Conservation (phyloP, 2,888 invertebrate genomes). For the Protodeltote pygarga region DNA sequence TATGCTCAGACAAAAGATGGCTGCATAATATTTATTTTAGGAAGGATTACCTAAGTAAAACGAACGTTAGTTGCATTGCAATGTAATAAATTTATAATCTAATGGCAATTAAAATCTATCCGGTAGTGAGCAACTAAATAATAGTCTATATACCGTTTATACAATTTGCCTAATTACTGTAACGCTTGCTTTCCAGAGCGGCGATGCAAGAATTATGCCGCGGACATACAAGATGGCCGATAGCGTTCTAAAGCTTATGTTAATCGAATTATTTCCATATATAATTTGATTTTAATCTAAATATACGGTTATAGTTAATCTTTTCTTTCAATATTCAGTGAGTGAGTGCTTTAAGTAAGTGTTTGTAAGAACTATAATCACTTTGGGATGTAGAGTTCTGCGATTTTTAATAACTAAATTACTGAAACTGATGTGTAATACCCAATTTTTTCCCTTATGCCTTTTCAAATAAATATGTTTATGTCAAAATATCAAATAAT, state of each 20-base stretch:
- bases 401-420: too few species aligned
- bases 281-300: too few species aligned
- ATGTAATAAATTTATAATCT: constrained; percentile 61
- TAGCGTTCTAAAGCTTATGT: constrained; percentile 21
- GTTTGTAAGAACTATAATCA: too few species aligned
- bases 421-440: too few species aligned
- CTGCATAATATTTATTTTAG: constrained; percentile 56
- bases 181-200: constrained; percentile 70
- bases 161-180: constrained; percentile 77
- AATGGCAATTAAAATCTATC: constrained; percentile 69
- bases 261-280: too few species aligned
- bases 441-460: too few species aligned
- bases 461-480: too few species aligned
- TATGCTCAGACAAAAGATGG: constrained; percentile 28
- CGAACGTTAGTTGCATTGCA: constrained; percentile 56
- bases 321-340: neutral
- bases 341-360: too few species aligned
- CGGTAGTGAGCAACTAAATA: constrained; percentile 66
- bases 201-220: constrained; percentile 58
- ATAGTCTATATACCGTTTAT: constrained; percentile 71
- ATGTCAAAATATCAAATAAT: too few species aligned
- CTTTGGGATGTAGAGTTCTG: too few species aligned
- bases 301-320: too few species aligned
- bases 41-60: constrained; percentile 54
- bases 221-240: constrained; percentile 18